Conservation (phyloP, 2,888 invertebrate species). For the Dryococelus australis region DNA sequence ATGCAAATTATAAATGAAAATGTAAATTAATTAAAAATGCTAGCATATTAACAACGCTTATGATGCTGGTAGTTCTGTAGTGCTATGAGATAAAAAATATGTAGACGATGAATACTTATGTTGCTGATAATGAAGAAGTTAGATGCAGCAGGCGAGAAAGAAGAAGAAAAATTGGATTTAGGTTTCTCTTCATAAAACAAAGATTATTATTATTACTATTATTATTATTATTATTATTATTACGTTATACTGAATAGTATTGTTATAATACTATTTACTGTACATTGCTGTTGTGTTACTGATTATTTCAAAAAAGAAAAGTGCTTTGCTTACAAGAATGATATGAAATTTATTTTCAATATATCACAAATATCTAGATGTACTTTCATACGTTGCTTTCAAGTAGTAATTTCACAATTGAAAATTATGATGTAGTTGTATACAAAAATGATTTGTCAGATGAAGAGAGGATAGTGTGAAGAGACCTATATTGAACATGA, state of each 20-base stretch:
- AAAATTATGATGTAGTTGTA: neutral
- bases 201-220: neutral
- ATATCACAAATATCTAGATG: neutral
- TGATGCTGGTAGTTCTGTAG: constrained; percentile 42
- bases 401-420: neutral
- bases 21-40: constrained; percentile 31
- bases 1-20: constrained; percentile 39
- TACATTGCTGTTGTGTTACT: neutral
- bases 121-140: constrained; percentile 29
- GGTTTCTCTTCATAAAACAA: neutral
- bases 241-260: neutral
- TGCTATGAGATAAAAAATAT: constrained; percentile 34
- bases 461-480: constrained; percentile 9
- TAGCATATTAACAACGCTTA: constrained; percentile 41
- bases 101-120: constrained; percentile 30
- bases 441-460: neutral
- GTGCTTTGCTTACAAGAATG: neutral
- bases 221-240: neutral
- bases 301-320: neutral
- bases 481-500: neutral
- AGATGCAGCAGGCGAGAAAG: constrained; percentile 21
- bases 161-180: neutral
- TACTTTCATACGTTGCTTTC: neutral
- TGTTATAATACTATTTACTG: neutral
- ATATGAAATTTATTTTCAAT: neutral